Percentiles rank a stretch among this genome's conserved stretches.
phyloP scores from a whole-genome alignment of 2,797 vertebrate genomes.

The Glyptemys insculpta region DNA sequence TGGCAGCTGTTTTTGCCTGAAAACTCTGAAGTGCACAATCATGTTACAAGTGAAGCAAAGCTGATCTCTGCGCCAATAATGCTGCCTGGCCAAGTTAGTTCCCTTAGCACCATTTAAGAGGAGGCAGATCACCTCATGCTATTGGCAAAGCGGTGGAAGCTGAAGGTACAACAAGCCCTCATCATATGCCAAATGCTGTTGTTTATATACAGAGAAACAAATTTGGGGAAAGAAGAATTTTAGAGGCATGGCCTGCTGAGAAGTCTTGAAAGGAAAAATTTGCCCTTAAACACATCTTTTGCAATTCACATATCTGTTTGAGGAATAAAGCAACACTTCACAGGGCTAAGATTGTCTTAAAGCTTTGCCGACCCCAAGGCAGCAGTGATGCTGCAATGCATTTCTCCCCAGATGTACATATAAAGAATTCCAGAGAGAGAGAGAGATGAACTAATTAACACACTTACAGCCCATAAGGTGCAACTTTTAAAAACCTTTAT shows the following conservation, averaged over 20 bases:
- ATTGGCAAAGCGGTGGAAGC: conserved; percentile 4
- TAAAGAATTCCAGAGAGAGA: conserved; percentile 32
- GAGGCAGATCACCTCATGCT: conserved; percentile 11
- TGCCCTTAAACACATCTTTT: rapidly evolving
- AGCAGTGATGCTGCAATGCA: background rate
- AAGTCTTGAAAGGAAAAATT: background rate
- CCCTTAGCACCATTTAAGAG: background rate
- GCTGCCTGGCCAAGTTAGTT: background rate
- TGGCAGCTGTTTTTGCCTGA: background rate
- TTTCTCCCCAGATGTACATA: background rate
- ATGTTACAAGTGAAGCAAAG: background rate
- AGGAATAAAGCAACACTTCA: background rate
- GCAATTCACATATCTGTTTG: background rate
- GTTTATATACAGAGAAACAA: conserved; percentile 23
- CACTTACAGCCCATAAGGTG: background rate
- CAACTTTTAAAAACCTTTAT: conserved; percentile 37
- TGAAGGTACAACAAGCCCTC: background rate
- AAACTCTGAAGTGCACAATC: background rate
- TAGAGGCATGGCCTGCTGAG: background rate
- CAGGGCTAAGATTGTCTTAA: background rate
- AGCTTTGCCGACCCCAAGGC: background rate
- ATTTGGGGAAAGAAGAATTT: background rate
- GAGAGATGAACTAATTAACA: conserved; percentile 2
- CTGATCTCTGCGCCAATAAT: rapidly evolving
- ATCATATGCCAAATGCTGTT: conserved; percentile 4